Evolutionary conservation across 2,888 invertebrate species (phyloP).

Genomic region (Tuta absoluta): DNA sequence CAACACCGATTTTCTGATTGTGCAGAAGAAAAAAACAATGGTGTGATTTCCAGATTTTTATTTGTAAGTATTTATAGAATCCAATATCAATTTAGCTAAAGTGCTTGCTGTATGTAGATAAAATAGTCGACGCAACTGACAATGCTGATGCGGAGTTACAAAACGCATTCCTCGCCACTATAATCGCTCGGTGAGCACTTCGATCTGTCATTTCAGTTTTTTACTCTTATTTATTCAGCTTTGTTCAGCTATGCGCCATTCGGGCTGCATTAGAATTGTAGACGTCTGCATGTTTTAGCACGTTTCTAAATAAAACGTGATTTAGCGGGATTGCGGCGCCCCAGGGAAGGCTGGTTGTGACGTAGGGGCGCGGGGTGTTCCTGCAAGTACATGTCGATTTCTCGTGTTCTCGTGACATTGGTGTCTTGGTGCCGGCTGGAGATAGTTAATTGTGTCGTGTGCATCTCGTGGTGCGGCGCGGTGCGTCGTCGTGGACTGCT

Average conservation of each 20-base stretch:
- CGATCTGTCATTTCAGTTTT: slow-evolving; percentile 76
- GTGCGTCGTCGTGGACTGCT: slow-evolving; percentile 44
- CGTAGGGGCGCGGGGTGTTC: slow-evolving; percentile 42
- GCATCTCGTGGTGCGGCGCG: slow-evolving; percentile 54
- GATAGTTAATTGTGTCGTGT: slow-evolving; percentile 57
- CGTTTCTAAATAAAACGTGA: slow-evolving; percentile 59
- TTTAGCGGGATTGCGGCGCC: slow-evolving; percentile 53
- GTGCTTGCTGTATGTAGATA: slow-evolving; percentile 59
- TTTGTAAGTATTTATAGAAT: slow-evolving; percentile 82
- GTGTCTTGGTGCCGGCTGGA: slow-evolving; percentile 60
- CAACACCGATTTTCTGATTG: slow-evolving; percentile 73
- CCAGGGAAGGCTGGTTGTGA: slow-evolving; percentile 46
- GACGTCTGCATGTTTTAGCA: slow-evolving; percentile 64
- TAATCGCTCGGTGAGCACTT: slow-evolving; percentile 60
- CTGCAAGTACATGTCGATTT: slow-evolving; percentile 44
- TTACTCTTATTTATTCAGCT: slow-evolving; percentile 75
- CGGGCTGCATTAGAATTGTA: slow-evolving; percentile 68
- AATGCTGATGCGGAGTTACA: slow-evolving; percentile 62
- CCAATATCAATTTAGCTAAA: slow-evolving; percentile 68
- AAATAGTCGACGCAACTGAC: slow-evolving; percentile 51
- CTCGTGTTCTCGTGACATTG: slow-evolving; percentile 46
- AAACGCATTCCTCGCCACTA: slow-evolving; percentile 47
- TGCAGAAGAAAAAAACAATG: slow-evolving; percentile 81
- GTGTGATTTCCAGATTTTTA: slow-evolving; percentile 81
- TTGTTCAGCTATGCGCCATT: slow-evolving; percentile 79